phyloP scores from a whole-genome alignment of 2,888 invertebrate species.

The Muscina levida region DNA sequence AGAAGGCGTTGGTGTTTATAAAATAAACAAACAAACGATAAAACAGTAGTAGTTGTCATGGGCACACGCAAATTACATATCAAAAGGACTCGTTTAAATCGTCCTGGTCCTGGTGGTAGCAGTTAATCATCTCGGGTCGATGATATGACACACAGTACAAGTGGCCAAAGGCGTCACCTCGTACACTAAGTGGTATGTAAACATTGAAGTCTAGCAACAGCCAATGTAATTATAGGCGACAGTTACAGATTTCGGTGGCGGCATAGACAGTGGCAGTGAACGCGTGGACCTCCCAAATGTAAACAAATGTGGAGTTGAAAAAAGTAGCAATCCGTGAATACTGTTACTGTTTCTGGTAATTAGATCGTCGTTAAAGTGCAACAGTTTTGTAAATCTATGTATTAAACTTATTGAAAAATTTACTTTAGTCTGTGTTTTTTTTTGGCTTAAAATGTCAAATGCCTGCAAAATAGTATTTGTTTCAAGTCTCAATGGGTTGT shows the following conservation, averaged over 20 bases:
- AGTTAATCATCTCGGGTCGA: conserved; percentile 2
- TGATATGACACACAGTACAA: conserved; percentile 39
- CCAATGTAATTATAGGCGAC: conserved; percentile 8
- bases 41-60: conserved; percentile 47
- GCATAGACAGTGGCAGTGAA: conserved; percentile 34
- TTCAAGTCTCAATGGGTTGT: conserved; percentile 59
- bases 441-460: conserved; percentile 33
- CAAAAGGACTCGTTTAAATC: no score
- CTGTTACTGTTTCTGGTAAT: conserved; percentile 43
- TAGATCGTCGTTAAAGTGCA: background rate
- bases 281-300: conserved; percentile 61
- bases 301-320: conserved; percentile 46
- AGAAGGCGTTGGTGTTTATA: conserved; percentile 49
- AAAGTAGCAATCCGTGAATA: conserved; percentile 48
- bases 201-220: no score
- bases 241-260: background rate
- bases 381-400: conserved; percentile 24
- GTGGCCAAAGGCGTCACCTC: conserved; percentile 58
- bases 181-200: conserved; percentile 45
- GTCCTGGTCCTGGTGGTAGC: conserved; percentile 17
- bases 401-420: background rate
- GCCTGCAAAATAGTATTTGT: conserved; percentile 50
- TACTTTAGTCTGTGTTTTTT: background rate
- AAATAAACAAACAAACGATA: conserved; percentile 53
- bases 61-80: conserved; percentile 52